A percentile compares a stretch with the other conserved stretches of the same genome.
These are phyloP conservation scores for Orbicella faveolata DNA, from an alignment of 64 coral and sea anemone genomes.

Conservation along the genomic window DNA sequence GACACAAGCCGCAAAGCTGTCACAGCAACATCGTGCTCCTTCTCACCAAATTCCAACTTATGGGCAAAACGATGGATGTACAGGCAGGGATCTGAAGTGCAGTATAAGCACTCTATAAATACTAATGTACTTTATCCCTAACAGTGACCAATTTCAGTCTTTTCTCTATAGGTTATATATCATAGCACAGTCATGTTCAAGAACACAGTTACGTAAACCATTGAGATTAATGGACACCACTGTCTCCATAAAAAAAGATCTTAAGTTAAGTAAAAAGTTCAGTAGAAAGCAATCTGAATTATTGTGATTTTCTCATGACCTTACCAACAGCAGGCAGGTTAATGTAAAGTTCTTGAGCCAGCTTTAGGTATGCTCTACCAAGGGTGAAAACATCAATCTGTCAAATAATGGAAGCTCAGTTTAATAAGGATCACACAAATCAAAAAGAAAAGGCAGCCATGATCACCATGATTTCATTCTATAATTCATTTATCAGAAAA, in stretches of 20 bases:
- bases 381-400: constrained; percentile 97
- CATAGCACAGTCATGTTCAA: too few species aligned
- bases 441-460: too few species aligned
- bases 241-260: too few species aligned
- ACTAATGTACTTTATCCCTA: neutral
- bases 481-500: too few species aligned
- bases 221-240: too few species aligned
- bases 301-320: neutral
- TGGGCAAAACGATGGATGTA: constrained; percentile 99
- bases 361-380: constrained; percentile 90
- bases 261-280: too few species aligned
- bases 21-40: constrained; percentile 95
- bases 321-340: constrained; percentile 93
- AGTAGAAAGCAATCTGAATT: neutral
- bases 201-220: too few species aligned
- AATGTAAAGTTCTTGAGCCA: constrained; percentile 94
- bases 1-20: constrained; percentile 90
- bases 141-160: neutral
- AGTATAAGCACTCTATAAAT: neutral
- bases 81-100: constrained; percentile 81
- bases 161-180: too few species aligned
- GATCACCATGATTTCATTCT: too few species aligned
- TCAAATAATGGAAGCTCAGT: neutral
- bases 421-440: neutral
- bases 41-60: constrained; percentile 93